phyloP scores from a whole-genome alignment of 2,888 invertebrate genomes.

The Mimachlamys varia region DNA sequence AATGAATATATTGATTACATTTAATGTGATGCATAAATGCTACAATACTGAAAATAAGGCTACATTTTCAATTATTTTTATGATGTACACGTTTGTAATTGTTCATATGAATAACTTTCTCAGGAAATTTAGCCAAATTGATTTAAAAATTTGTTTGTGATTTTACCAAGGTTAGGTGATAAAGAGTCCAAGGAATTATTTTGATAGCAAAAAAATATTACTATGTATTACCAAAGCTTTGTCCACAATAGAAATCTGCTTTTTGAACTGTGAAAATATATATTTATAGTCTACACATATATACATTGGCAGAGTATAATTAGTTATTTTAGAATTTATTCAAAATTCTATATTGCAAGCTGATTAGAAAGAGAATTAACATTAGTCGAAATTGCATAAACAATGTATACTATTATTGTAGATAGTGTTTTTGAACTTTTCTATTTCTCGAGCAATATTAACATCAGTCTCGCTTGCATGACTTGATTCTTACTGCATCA shows the following conservation, averaged over 20 bases:
- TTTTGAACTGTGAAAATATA: not conserved
- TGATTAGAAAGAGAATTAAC: conserved; percentile 1
- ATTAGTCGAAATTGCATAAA: not conserved
- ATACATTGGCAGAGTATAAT: not conserved
- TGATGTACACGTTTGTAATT: too few relatives aligned
- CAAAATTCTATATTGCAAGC: not conserved
- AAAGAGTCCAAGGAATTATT: too few relatives aligned
- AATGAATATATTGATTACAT: too few relatives aligned
- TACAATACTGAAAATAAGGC: too few relatives aligned
- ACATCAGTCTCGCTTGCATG: conserved; percentile 9
- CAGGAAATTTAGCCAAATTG: not conserved
- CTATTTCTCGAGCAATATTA: not conserved
- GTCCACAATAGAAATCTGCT: not conserved
- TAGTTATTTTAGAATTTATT: not conserved
- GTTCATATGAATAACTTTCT: too few relatives aligned
- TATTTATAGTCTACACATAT: not conserved
- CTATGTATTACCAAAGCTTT: not conserved
- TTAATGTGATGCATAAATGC: too few relatives aligned
- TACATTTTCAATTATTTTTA: too few relatives aligned
- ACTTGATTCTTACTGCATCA: not conserved
- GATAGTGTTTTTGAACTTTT: not conserved
- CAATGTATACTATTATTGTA: not conserved
- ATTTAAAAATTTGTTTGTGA: not conserved
- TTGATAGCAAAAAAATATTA: not conserved
- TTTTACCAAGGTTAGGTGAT: not conserved